phyloP scores from a whole-genome alignment of 2,113 vertebrate species.

The Actinemys pallida region DNA sequence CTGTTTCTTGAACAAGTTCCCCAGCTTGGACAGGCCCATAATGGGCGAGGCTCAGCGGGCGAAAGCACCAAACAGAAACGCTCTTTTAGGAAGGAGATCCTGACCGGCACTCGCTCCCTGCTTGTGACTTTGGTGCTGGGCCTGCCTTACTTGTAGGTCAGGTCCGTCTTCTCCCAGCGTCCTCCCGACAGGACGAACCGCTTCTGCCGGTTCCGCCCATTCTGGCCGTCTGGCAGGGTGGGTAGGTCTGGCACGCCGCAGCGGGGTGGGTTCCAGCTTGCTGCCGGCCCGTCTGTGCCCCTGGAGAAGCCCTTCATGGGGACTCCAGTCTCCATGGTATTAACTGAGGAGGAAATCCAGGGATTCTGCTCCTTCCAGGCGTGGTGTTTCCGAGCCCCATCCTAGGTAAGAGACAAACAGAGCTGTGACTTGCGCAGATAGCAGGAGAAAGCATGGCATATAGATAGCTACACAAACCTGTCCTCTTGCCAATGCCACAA shows the following conservation, averaged over 20 bases:
- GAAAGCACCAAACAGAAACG: rapidly evolving
- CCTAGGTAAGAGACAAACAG: conserved; percentile 45
- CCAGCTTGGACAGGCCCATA: not conserved
- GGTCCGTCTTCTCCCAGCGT: conserved; percentile 88
- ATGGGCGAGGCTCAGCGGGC: not conserved
- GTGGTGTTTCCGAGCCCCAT: conserved; percentile 46
- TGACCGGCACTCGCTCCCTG: rapidly evolving
- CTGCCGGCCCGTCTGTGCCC: rapidly evolving
- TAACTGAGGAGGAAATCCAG: conserved; percentile 46
- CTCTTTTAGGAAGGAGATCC: not conserved
- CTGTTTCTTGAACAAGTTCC: not conserved
- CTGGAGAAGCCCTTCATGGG: conserved; percentile 48
- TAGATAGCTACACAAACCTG: rapidly evolving
- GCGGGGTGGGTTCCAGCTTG: conserved; percentile 78
- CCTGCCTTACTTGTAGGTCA: conserved; percentile 92
- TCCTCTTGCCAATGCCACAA: not conserved
- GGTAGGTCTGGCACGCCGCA: conserved; percentile 90
- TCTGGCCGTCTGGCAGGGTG: not conserved
- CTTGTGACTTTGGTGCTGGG: rapidly evolving
- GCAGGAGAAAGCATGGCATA: not conserved
- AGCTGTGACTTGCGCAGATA: rapidly evolving
- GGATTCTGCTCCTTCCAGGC: conserved; percentile 70
- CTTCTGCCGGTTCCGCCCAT: conserved; percentile 82
- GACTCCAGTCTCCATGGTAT: not conserved
- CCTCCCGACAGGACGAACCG: conserved; percentile 89